These are phyloP conservation scores for Chaenodraco wilsoni DNA, from an alignment of 2,797 vertebrate genomes.

Conservation along the genomic window DNA sequence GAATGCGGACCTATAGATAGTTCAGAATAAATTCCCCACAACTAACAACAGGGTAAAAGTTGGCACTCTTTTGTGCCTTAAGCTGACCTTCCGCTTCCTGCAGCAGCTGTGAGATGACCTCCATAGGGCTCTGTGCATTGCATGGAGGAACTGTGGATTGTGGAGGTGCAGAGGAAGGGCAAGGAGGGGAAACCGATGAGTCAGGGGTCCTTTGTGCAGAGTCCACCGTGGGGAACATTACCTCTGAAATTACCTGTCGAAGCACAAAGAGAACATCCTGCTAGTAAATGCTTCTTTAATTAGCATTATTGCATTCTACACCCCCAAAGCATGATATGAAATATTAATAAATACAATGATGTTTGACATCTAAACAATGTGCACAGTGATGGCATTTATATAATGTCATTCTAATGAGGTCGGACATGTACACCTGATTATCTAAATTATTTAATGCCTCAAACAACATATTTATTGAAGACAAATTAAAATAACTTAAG, in stretches of 20 bases:
- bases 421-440: not conserved
- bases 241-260: conserved; percentile 83
- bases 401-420: not conserved
- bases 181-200: conserved; percentile 26
- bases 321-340: not conserved
- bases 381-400: not conserved
- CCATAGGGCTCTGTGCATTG: conserved; percentile 60
- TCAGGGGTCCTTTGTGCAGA: conserved; percentile 35
- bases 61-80: conserved; percentile 12
- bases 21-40: conserved; percentile 18
- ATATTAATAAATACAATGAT: not conserved
- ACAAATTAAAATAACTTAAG: not conserved
- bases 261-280: conserved; percentile 13
- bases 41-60: conserved; percentile 39
- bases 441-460: not conserved
- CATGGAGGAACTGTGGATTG: conserved; percentile 46
- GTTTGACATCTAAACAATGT: conserved; percentile 9
- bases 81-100: conserved; percentile 84
- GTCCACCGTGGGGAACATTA: conserved; percentile 74
- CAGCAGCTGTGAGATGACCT: conserved; percentile 83
- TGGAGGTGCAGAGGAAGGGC: conserved; percentile 35
- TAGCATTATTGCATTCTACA: not conserved
- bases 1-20: conserved; percentile 22
- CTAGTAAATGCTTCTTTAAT: conserved; percentile 17
- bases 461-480: not conserved